These are phyloP conservation scores for Platorchestia sp. DNA, from an alignment of 1,140 invertebrate species.

Conservation along the genomic window DNA sequence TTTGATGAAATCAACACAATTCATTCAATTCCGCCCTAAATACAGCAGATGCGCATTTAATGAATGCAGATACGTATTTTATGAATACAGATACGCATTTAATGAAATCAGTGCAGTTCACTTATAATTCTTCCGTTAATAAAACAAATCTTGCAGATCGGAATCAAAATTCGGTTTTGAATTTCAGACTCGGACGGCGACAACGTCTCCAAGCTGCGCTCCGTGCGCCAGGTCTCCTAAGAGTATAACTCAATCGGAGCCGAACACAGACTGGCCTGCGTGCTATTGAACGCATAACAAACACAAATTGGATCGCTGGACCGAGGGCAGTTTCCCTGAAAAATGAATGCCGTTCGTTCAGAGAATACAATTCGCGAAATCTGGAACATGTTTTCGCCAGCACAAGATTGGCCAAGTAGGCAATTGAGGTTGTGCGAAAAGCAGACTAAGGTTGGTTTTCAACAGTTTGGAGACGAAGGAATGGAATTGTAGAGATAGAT, in stretches of 20 bases:
- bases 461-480: not conserved
- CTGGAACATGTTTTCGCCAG: not conserved
- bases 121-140: not conserved
- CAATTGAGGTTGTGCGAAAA: not conserved
- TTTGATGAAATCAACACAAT: too few relatives aligned
- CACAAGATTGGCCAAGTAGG: not conserved
- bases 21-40: too few relatives aligned
- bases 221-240: not conserved
- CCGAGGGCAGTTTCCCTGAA: conserved; percentile 3
- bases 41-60: too few relatives aligned
- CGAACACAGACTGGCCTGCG: not conserved
- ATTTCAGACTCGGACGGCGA: not conserved
- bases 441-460: not conserved
- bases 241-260: conserved; percentile 8
- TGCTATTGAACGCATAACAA: conserved; percentile 19
- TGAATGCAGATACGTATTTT: too few relatives aligned
- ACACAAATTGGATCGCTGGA: conserved; percentile 6
- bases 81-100: too few relatives aligned
- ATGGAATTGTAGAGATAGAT: not conserved
- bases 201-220: too few relatives aligned
- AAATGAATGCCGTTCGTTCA: not conserved
- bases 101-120: too few relatives aligned
- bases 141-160: not conserved
- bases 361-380: not conserved
- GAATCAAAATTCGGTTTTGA: not conserved